Evolutionary conservation across 1,140 invertebrate species (phyloP).

Genomic region (Caenorhabditis briggsae): DNA sequence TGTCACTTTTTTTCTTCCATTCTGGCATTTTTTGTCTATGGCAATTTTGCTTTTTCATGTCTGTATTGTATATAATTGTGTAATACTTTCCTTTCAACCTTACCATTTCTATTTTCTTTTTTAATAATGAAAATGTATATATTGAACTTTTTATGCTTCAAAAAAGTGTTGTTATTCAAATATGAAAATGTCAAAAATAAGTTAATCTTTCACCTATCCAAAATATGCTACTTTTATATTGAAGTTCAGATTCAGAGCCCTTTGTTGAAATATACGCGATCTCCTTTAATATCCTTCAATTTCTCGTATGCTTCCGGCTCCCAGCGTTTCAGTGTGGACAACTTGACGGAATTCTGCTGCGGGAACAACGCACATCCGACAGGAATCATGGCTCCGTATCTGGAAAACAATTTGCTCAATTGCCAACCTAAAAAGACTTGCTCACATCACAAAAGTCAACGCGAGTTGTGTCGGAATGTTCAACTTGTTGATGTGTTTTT

Average conservation of each 20-base stretch:
- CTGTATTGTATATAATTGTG: neutral
- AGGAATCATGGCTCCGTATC: conserved; percentile 68
- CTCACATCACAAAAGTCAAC: conserved; percentile 67
- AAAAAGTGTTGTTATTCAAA: neutral
- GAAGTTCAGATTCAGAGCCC: conserved; percentile 57
- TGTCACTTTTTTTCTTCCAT: neutral
- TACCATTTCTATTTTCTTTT: neutral
- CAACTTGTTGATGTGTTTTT: conserved; percentile 64
- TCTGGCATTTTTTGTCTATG: neutral
- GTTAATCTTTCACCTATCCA: conserved; percentile 11
- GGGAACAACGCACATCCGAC: conserved; percentile 69
- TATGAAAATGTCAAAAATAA: neutral
- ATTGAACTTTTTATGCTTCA: conserved; percentile 40
- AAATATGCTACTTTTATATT: neutral
- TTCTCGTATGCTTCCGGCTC: conserved; percentile 68
- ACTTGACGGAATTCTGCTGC: conserved; percentile 66
- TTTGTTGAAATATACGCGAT: conserved; percentile 68
- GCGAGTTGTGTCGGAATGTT: conserved; percentile 66
- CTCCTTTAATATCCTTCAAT: conserved; percentile 62
- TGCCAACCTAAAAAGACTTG: neutral
- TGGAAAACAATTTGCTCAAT: conserved; percentile 3
- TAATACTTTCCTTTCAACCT: neutral
- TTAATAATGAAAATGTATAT: conserved; percentile 20
- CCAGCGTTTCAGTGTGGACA: conserved; percentile 60
- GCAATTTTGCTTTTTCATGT: conserved; percentile 25